phyloP scores from a whole-genome alignment of 2,888 invertebrate species.

The Drosophila picticornis region DNA sequence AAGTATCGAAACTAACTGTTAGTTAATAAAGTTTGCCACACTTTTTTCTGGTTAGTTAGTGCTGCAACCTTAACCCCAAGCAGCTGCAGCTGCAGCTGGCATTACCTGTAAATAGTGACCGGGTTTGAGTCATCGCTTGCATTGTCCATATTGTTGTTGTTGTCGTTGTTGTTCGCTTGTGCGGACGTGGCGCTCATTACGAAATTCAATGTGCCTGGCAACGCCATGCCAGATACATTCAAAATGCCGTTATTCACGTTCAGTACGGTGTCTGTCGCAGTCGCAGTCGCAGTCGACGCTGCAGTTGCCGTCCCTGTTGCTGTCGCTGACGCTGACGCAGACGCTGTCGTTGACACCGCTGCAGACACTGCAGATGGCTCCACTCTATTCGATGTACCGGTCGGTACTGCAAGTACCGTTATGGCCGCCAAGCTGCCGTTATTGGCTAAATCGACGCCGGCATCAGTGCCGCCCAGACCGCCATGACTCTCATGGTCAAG shows the following conservation, averaged over 20 bases:
- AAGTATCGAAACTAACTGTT: neutral
- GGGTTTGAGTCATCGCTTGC: constrained; percentile 94
- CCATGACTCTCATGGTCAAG: constrained; percentile 61
- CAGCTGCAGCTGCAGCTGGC: neutral
- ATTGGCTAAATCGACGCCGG: constrained; percentile 12
- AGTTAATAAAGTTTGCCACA: neutral
- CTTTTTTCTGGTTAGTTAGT: neutral
- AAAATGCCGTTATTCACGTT: constrained; percentile 44
- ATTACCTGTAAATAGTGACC: constrained; percentile 95
- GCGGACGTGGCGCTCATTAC: constrained; percentile 60
- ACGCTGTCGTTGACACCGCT: constrained; percentile 16
- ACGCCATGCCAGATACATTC: constrained; percentile 38
- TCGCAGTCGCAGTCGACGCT: neutral
- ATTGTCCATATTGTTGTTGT: constrained; percentile 91
- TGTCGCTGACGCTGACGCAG: constrained; percentile 14
- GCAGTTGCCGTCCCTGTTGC: constrained; percentile 2
- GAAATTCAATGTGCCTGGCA: constrained; percentile 67
- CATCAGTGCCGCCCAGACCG: constrained; percentile 8
- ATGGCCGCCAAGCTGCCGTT: constrained; percentile 7
- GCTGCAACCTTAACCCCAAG: neutral
- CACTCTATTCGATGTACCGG: neutral
- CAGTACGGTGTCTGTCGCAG: constrained; percentile 77
- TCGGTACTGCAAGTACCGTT: constrained; percentile 42
- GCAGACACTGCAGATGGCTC: neutral
- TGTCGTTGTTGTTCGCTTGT: constrained; percentile 86